Percentiles rank a stretch among this genome's conserved stretches.
Conservation (phyloP, 2,888 invertebrate species). For the Dysmachus trigonus region DNA sequence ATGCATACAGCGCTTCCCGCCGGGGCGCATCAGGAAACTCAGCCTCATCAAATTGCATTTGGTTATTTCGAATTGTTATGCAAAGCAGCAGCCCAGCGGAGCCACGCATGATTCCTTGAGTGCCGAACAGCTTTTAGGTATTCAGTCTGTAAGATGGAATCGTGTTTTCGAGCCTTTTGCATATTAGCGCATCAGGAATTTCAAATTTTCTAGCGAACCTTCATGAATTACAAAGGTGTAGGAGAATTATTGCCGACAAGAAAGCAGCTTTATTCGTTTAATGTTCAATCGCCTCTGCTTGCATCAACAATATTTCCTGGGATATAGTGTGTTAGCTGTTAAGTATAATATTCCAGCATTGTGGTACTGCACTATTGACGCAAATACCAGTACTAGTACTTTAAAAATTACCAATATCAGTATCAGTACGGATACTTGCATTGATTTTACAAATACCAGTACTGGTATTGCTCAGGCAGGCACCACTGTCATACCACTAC, state of each 20-base stretch:
- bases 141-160: neutral
- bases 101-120: neutral
- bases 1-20: neutral
- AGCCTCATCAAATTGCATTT: constrained; percentile 19
- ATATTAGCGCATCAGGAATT: neutral
- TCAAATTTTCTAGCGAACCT: neutral
- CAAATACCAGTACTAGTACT: too few species aligned
- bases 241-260: neutral
- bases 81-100: neutral
- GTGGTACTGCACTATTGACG: too few species aligned
- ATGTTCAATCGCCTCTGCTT: neutral
- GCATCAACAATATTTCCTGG: neutral
- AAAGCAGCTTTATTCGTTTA: neutral
- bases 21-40: neutral
- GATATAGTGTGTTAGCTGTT: too few species aligned
- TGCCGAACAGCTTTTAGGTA: neutral
- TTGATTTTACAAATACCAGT: too few species aligned
- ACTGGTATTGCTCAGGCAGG: too few species aligned
- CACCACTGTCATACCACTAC: too few species aligned
- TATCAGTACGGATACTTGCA: too few species aligned
- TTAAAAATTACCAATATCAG: too few species aligned
- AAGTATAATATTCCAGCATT: too few species aligned
- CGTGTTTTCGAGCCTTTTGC: neutral
- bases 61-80: constrained; percentile 25
- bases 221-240: neutral